phyloP scores from a whole-genome alignment of 2,888 invertebrate species.

The Sympetrum striolatum region DNA sequence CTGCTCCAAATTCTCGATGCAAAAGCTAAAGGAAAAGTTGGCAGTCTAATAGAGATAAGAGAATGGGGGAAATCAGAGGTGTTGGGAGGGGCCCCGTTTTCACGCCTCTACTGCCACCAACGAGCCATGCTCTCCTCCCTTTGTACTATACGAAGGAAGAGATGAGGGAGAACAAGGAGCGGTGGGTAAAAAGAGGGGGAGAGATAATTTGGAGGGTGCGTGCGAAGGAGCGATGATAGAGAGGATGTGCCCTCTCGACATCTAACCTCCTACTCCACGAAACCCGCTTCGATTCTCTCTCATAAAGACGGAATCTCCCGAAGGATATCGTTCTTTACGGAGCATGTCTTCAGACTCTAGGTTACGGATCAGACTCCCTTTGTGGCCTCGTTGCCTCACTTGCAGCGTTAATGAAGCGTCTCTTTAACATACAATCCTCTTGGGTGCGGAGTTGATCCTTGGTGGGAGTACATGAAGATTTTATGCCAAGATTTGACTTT shows the following conservation, averaged over 20 bases:
- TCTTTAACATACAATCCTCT: no score
- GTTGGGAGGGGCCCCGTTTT: neutral
- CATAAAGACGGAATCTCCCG: neutral
- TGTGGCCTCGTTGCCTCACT: neutral
- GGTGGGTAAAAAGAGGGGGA: neutral
- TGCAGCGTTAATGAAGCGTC: neutral
- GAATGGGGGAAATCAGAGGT: neutral
- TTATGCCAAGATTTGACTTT: no score
- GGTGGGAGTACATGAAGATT: no score
- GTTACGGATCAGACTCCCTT: neutral
- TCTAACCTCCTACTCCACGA: neutral
- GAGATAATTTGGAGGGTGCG: neutral
- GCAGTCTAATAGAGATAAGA: neutral
- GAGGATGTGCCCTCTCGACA: neutral
- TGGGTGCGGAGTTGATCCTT: no score
- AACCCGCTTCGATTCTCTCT: neutral
- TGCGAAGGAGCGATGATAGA: neutral
- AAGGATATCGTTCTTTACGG: neutral
- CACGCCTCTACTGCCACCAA: conserved; percentile 38
- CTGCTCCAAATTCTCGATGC: neutral
- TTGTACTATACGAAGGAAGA: conserved; percentile 32
- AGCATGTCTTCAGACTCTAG: neutral
- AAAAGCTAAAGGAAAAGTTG: neutral
- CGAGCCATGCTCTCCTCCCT: conserved; percentile 37
- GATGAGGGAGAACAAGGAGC: neutral